phyloP scores from a whole-genome alignment of 2,797 vertebrate species.

The Euphonia xanthogaster region DNA sequence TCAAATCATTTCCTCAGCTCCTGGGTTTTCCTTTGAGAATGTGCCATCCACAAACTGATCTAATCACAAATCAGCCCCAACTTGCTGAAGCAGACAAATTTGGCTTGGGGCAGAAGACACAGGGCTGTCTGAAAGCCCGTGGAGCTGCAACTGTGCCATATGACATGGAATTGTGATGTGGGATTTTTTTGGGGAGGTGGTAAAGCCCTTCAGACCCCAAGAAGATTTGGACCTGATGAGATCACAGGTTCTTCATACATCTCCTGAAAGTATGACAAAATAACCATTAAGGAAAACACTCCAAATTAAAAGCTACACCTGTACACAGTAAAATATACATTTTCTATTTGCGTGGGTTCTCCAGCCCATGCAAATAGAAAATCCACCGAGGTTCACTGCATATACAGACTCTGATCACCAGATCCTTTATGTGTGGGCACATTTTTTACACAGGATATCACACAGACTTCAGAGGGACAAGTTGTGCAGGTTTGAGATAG shows the following conservation, averaged over 20 bases:
- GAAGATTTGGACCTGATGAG: neutral
- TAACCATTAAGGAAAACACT: neutral
- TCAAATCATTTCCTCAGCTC: neutral
- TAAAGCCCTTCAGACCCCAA: neutral
- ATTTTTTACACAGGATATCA: neutral
- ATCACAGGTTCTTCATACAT: neutral
- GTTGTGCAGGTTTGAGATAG: neutral
- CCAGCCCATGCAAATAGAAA: neutral
- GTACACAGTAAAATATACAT: neutral
- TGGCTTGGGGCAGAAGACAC: neutral
- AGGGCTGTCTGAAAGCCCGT: neutral
- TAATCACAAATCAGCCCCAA: neutral
- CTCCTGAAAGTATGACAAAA: neutral
- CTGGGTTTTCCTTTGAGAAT: neutral
- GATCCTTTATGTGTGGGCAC: neutral
- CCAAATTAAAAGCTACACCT: neutral
- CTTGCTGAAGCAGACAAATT: neutral
- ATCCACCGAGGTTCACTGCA: neutral
- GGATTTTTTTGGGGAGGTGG: rapidly evolving
- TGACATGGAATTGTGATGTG: rapidly evolving
- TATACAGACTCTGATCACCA: neutral
- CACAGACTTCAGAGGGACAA: neutral
- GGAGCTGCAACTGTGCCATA: neutral
- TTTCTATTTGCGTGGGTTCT: neutral
- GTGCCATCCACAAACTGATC: neutral